Conservation (phyloP, 2,888 invertebrate species). For the Eledona agricola region DNA sequence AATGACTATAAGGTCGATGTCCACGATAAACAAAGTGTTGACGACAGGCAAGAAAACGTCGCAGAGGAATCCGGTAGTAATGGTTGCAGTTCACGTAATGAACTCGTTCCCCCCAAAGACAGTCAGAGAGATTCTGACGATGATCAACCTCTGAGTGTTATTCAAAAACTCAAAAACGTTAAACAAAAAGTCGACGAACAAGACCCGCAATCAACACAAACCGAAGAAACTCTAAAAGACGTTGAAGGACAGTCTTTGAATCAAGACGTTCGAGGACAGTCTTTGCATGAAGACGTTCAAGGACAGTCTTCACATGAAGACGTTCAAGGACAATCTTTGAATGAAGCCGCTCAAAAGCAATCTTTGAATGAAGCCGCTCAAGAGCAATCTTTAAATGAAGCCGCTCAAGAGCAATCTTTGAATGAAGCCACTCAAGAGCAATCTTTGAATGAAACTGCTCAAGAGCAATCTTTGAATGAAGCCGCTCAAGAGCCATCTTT, state of each 20-base stretch:
- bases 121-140: constrained; percentile 20
- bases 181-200: constrained; percentile 15
- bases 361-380: no score
- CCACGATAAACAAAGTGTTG: constrained; percentile 35
- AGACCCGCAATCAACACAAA: constrained; percentile 20
- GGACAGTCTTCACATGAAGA: no score
- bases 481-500: no score
- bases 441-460: no score
- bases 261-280: no score
- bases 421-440: no score
- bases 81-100: constrained; percentile 16
- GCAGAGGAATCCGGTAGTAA: constrained; percentile 7
- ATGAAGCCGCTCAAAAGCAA: no score
- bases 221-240: constrained; percentile 44
- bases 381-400: no score
- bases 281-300: no score
- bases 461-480: no score
- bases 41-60: constrained; percentile 31
- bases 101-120: constrained; percentile 28
- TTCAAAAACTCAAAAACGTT: constrained; percentile 5
- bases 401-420: no score
- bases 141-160: constrained; percentile 27
- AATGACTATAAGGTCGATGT: constrained; percentile 40
- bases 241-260: constrained; percentile 15
- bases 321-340: no score